A percentile compares a stretch with the other conserved stretches of the same genome.
Conservation (phyloP, 2,113 vertebrate genomes). For the Indicator maculatus region DNA sequence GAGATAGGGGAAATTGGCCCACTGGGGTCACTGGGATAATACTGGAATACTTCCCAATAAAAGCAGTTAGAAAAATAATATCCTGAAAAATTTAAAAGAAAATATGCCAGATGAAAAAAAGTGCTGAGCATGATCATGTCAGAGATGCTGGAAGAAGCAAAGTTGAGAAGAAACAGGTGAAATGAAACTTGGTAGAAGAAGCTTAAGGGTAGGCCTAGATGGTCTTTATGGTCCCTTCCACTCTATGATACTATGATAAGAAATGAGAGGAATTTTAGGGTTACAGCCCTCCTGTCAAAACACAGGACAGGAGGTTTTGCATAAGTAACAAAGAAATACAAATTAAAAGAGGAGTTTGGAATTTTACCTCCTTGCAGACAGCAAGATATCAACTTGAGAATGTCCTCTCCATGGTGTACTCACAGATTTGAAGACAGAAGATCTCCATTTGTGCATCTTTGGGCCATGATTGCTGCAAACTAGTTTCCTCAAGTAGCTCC, state of each 20-base stretch:
- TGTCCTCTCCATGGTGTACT: neutral
- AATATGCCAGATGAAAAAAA: neutral
- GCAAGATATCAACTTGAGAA: neutral
- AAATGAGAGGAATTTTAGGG: neutral
- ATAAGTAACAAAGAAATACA: neutral
- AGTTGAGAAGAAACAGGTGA: neutral
- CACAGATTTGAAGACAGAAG: neutral
- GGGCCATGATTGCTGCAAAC: fast-evolving
- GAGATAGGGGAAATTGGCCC: neutral
- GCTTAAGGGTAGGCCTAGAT: neutral
- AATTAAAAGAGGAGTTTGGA: neutral
- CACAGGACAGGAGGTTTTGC: neutral
- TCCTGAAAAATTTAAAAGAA: neutral
- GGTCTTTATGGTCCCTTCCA: too few relatives aligned
- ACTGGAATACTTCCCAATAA: fast-evolving
- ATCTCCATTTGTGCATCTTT: neutral
- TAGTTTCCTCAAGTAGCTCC: neutral
- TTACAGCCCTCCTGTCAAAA: neutral
- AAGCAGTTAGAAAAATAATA: neutral
- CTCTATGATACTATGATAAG: too few relatives aligned
- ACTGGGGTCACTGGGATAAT: neutral
- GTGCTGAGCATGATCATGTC: neutral
- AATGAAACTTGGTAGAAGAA: neutral
- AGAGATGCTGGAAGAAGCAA: neutral
- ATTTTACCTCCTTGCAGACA: neutral